Conservation (phyloP, 53 echinoderm and acorn worm genomes). For the Henricia sp. region DNA sequence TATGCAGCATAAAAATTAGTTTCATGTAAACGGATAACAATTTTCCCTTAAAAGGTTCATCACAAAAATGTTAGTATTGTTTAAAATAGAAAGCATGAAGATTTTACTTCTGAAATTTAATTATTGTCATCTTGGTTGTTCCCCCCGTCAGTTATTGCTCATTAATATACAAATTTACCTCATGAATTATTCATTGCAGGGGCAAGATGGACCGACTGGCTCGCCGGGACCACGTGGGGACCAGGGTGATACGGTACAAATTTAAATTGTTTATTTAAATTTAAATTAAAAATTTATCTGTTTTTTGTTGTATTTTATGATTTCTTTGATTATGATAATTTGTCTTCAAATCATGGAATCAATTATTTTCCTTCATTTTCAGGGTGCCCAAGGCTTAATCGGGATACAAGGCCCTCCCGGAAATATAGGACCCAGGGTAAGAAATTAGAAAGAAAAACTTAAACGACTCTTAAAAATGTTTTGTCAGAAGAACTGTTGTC, state of each 20-base stretch:
- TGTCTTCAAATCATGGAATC: not conserved
- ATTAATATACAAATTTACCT: too few relatives aligned
- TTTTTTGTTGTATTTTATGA: not conserved
- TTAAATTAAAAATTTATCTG: not conserved
- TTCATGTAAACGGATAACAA: too few relatives aligned
- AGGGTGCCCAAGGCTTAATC: slow-evolving; percentile 65
- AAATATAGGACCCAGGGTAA: slow-evolving; percentile 70
- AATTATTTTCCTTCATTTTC: slow-evolving; percentile 9
- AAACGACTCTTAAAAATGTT: too few relatives aligned
- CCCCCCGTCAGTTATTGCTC: too few relatives aligned
- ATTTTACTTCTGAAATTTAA: too few relatives aligned
- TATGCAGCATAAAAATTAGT: too few relatives aligned
- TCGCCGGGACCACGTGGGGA: slow-evolving; percentile 52
- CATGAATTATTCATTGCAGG: slow-evolving; percentile 42
- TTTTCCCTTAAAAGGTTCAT: too few relatives aligned
- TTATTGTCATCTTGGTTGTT: too few relatives aligned
- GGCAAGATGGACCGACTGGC: slow-evolving; percentile 48
- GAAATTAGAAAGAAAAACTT: too few relatives aligned
- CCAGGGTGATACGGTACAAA: slow-evolving; percentile 33
- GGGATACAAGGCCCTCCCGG: slow-evolving; percentile 71
- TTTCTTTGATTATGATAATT: not conserved
- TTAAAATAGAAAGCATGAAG: too few relatives aligned
- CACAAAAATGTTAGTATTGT: too few relatives aligned
- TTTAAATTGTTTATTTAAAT: not conserved
- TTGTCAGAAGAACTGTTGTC: too few relatives aligned